phyloP scores from a whole-genome alignment of 1,140 invertebrate species.

The Papilio xuthus region DNA sequence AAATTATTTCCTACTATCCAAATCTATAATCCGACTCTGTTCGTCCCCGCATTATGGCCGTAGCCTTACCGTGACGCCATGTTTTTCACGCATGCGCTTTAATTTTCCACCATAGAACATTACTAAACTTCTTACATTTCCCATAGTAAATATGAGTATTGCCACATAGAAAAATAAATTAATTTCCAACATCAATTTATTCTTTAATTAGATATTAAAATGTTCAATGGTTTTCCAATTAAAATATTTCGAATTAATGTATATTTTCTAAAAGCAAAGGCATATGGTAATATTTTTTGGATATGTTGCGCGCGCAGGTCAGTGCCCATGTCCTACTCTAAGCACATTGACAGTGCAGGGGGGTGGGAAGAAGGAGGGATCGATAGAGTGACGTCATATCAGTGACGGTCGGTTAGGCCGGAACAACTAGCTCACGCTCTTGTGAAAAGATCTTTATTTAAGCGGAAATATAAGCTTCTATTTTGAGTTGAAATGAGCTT shows the following conservation, averaged over 20 bases:
- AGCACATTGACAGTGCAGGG: conserved; percentile 56
- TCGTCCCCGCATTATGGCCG: conserved; percentile 72
- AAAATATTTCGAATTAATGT: background rate
- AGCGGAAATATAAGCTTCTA: background rate
- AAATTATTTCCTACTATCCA: conserved; percentile 11
- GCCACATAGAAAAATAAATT: conserved; percentile 44
- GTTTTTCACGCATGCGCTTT: conserved; percentile 74
- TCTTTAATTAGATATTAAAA: background rate
- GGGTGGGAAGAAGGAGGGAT: conserved; percentile 46
- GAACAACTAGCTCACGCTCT: conserved; percentile 52
- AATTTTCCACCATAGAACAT: conserved; percentile 62
- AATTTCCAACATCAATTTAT: conserved; percentile 11
- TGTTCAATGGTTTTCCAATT: background rate
- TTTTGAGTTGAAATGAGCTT: background rate
- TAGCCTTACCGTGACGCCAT: conserved; percentile 59
- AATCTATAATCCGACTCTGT: conserved; percentile 57
- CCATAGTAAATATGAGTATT: conserved; percentile 51
- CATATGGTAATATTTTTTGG: background rate
- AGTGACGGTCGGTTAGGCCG: conserved; percentile 56
- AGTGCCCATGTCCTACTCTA: conserved; percentile 45
- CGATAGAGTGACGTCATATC: conserved; percentile 76
- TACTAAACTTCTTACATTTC: conserved; percentile 58
- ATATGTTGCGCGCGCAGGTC: conserved; percentile 43
- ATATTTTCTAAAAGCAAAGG: background rate
- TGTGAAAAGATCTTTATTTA: conserved; percentile 35